Percentiles rank a stretch among this genome's conserved stretches.
Conservation (phyloP, 2,113 vertebrate species). For the Tragelaphus imberbis region DNA sequence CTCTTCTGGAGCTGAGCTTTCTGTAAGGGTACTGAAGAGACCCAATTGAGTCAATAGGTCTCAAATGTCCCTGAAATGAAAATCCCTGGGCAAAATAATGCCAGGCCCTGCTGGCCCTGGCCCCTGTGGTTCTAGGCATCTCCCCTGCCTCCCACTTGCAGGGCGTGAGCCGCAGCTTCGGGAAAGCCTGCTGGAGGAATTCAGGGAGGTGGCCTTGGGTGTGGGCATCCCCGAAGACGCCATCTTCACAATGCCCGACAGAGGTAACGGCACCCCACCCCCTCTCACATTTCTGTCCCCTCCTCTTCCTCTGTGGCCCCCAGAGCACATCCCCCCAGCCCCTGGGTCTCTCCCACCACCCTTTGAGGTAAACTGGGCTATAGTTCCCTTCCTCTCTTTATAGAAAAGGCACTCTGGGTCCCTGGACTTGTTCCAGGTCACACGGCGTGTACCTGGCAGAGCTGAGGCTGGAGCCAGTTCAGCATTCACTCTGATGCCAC, state of each 20-base stretch:
- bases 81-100: background rate
- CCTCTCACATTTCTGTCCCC: no score
- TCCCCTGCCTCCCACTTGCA: conserved; percentile 55
- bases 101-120: background rate
- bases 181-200: conserved; percentile 81
- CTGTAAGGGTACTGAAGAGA: background rate
- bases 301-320: background rate
- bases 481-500: background rate
- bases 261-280: conserved; percentile 75
- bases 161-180: conserved; percentile 83
- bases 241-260: conserved; percentile 81
- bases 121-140: background rate
- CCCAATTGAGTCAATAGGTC: background rate
- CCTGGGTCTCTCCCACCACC: background rate
- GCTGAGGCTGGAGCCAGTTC: background rate
- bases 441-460: fast-evolving
- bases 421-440: background rate
- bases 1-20: background rate
- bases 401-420: background rate
- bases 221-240: conserved; percentile 81
- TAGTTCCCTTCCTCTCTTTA: background rate
- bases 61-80: background rate
- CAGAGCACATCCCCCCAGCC: background rate
- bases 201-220: conserved; percentile 82
- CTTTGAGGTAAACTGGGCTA: background rate